Conservation (phyloP, 2,888 invertebrate genomes). For the Formica aserva region DNA sequence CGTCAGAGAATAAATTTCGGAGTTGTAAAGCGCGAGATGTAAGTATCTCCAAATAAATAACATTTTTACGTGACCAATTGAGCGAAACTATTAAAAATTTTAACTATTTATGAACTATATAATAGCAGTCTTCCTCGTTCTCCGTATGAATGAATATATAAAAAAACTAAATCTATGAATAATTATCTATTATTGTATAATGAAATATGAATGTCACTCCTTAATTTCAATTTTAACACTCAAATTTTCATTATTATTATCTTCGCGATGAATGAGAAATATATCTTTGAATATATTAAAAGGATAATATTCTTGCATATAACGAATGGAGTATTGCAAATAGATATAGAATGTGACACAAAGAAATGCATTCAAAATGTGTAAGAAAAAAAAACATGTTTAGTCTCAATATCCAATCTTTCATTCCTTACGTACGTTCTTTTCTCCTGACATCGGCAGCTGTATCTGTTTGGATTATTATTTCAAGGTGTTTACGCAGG, state of each 20-base stretch:
- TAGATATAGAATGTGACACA: not conserved
- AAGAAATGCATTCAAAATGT: not conserved
- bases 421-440: not conserved
- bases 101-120: not conserved
- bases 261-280: not conserved
- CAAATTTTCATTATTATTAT: not conserved
- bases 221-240: not conserved
- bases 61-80: not conserved
- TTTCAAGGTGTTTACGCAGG: conserved; percentile 39
- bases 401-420: not conserved
- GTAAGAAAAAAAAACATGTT: not conserved
- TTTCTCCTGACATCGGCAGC: conserved; percentile 23
- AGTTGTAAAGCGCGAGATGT: not conserved
- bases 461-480: conserved; percentile 51
- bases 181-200: not conserved
- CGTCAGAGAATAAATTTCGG: conserved; percentile 33
- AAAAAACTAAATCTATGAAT: not conserved
- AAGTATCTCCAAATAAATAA: conserved; percentile 20
- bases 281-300: not conserved
- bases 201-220: not conserved
- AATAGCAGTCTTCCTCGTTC: not conserved
- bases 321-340: not conserved
- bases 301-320: not conserved
- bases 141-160: not conserved
- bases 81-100: not conserved